Conservation (phyloP, 53 echinoderm and acorn worm species). For the Crossaster papposus region DNA sequence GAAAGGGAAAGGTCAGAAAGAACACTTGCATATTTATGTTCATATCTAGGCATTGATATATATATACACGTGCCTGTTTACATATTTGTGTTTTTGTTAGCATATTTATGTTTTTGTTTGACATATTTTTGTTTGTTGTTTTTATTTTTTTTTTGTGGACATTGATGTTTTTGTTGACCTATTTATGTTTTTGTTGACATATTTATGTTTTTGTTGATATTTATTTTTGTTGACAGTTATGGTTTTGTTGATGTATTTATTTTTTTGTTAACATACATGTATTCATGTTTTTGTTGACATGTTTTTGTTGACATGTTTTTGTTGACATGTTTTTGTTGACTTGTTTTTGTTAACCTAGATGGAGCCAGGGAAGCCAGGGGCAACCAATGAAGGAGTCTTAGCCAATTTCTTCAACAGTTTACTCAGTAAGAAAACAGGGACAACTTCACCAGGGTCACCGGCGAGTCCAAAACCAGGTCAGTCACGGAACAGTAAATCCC, state of each 20-base stretch:
- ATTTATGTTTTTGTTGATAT: too few relatives aligned
- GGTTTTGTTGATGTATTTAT: not conserved
- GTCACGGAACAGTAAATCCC: not conserved
- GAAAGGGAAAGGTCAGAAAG: constrained; percentile 75
- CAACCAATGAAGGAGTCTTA: constrained; percentile 97
- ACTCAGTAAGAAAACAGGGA: constrained; percentile 96
- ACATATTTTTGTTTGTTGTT: too few relatives aligned
- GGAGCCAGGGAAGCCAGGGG: constrained; percentile 85
- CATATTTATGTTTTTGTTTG: too few relatives aligned
- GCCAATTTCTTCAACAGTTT: constrained; percentile 99
- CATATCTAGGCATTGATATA: not conserved
- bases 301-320: not conserved
- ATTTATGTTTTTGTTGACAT: too few relatives aligned
- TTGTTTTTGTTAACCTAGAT: constrained; percentile 47
- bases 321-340: not conserved
- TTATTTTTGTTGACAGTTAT: too few relatives aligned
- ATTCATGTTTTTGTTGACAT: too few relatives aligned
- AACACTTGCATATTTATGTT: not conserved
- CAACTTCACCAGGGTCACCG: constrained; percentile 71
- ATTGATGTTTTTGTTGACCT: too few relatives aligned
- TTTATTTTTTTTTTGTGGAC: too few relatives aligned
- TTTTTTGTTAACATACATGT: constrained; percentile 51
- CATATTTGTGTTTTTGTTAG: too few relatives aligned
- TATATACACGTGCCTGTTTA: not conserved
- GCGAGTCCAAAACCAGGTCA: constrained; percentile 59